Percentiles rank a stretch among this genome's conserved stretches.
These are phyloP conservation scores for Beroe forskalii DNA, from an alignment of 37 sponge, comb jelly and placozoan species.

Conservation along the genomic window DNA sequence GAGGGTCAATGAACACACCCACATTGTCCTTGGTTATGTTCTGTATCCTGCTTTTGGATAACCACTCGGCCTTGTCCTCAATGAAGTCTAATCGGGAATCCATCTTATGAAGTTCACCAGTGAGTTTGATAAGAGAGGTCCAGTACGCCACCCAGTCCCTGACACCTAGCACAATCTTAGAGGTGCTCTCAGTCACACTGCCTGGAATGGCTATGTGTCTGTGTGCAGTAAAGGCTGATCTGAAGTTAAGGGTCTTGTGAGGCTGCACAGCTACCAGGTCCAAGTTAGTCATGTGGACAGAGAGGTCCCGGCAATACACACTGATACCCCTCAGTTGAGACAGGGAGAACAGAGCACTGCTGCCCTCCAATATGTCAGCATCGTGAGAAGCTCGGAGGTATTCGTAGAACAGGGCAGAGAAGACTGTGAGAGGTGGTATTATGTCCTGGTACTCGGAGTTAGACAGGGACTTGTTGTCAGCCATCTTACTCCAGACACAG, in stretches of 20 bases:
- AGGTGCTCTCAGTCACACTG: not conserved
- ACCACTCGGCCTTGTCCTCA: not conserved
- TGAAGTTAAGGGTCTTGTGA: conserved; percentile 40
- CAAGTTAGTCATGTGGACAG: not conserved
- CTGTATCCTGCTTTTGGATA: not conserved
- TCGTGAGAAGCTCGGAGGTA: conserved; percentile 31
- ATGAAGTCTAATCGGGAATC: not conserved
- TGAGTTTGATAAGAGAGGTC: not conserved
- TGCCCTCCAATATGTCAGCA: conserved; percentile 18
- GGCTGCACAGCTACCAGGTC: conserved; percentile 30
- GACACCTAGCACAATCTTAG: not conserved
- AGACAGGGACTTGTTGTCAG: conserved; percentile 18
- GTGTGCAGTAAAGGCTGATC: conserved; percentile 11
- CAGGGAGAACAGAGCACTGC: not conserved
- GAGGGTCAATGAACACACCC: conserved; percentile 5
- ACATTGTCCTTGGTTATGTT: conserved; percentile 37
- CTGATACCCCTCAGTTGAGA: not conserved
- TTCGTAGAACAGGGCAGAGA: not conserved
- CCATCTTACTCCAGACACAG: not conserved
- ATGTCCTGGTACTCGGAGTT: conserved; percentile 23
- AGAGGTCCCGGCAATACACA: not conserved
- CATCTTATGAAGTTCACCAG: not conserved
- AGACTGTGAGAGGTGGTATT: conserved; percentile 19
- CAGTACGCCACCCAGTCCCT: conserved; percentile 27
- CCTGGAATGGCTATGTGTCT: conserved; percentile 33